Conservation (phyloP, 2,797 vertebrate species). For the Pampus argenteus region DNA sequence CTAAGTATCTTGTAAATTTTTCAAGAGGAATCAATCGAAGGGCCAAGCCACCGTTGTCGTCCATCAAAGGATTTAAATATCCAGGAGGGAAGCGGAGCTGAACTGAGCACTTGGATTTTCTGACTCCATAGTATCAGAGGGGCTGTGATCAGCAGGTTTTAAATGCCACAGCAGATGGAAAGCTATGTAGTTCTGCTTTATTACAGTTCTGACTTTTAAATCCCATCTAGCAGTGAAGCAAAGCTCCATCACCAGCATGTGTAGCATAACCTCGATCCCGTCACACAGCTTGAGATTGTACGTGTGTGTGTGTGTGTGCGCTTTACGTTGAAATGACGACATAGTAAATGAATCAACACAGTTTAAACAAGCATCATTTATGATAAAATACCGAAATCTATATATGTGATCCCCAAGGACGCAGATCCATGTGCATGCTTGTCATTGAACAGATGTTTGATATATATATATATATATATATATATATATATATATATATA, state of each 20-base stretch:
- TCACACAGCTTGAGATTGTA: neutral
- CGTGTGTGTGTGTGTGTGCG: neutral
- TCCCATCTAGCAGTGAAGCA: constrained; percentile 12
- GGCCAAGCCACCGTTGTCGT: constrained; percentile 22
- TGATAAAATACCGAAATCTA: neutral
- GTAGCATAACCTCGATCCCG: neutral
- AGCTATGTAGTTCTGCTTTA: constrained; percentile 48
- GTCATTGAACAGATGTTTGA: constrained; percentile 52
- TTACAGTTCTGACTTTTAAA: constrained; percentile 54
- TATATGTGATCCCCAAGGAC: constrained; percentile 19
- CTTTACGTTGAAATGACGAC: neutral
- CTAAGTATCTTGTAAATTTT: constrained; percentile 27
- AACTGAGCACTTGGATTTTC: constrained; percentile 61
- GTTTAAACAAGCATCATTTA: neutral
- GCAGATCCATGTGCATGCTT: neutral
- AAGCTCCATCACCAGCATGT: constrained; percentile 6
- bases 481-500: too few species aligned
- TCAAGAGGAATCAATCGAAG: constrained; percentile 33
- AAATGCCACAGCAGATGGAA: constrained; percentile 76
- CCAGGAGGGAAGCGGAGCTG: constrained; percentile 51
- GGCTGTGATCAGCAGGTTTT: constrained; percentile 65
- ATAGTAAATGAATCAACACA: neutral
- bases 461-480: too few species aligned
- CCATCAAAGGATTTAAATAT: constrained; percentile 73
- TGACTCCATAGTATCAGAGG: constrained; percentile 34